Percentiles rank a stretch among this genome's conserved stretches.
Conservation (phyloP, 2,113 vertebrate species). For the Aepyceros melampus region DNA sequence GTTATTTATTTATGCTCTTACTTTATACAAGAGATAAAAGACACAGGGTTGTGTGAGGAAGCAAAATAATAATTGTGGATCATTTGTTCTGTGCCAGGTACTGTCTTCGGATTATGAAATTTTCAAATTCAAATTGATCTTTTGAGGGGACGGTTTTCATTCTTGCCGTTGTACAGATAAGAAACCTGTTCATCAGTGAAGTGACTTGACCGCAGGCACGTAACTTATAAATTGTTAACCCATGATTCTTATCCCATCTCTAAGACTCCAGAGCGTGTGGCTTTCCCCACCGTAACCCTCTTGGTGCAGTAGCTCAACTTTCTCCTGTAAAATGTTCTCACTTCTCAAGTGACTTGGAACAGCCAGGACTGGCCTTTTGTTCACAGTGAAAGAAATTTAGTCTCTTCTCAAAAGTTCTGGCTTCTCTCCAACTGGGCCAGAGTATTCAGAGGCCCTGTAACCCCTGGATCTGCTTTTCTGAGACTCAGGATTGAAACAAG, state of each 20-base stretch:
- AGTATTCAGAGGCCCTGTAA: not conserved
- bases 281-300: not conserved
- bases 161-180: not conserved
- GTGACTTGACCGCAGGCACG: not conserved
- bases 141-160: fast-evolving
- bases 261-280: not conserved
- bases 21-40: not conserved
- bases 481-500: not conserved
- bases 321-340: not conserved
- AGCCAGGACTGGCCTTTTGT: not conserved
- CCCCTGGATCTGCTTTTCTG: not conserved
- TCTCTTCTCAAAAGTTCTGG: not conserved
- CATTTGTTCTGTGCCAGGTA: not conserved
- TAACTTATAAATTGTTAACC: not conserved
- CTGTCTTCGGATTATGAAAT: not conserved
- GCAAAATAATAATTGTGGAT: not conserved
- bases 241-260: not conserved
- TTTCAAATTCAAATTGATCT: not conserved
- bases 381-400: not conserved
- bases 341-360: not conserved
- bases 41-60: not conserved
- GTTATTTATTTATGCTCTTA: not conserved
- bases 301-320: not conserved
- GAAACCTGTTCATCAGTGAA: not conserved
- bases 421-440: not conserved